phyloP scores from a whole-genome alignment of 2,797 vertebrate species.

The Cygnus olor region DNA sequence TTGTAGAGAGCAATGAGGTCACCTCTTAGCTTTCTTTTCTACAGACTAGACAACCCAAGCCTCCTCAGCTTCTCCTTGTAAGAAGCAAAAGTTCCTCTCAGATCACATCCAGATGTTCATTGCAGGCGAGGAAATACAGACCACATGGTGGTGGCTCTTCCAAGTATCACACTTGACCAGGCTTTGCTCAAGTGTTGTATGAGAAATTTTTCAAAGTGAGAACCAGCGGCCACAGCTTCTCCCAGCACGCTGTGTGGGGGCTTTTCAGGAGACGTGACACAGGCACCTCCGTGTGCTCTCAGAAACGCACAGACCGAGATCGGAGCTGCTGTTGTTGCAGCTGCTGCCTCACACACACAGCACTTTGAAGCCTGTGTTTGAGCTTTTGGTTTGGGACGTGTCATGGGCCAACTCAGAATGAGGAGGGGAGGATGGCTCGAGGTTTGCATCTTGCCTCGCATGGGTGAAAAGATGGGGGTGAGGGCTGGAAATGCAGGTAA shows the following conservation, averaged over 20 bases:
- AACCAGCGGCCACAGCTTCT: neutral
- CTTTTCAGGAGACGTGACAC: neutral
- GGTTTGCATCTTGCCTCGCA: neutral
- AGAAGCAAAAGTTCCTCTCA: neutral
- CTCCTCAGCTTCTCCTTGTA: neutral
- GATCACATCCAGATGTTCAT: neutral
- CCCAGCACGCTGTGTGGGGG: neutral
- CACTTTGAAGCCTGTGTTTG: neutral
- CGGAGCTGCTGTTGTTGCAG: neutral
- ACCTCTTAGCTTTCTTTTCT: neutral
- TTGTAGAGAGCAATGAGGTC: neutral
- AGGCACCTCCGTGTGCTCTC: neutral
- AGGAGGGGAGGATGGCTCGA: neutral
- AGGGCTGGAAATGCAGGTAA: neutral
- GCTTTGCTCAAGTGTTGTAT: neutral
- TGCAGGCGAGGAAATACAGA: neutral
- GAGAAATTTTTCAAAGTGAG: neutral
- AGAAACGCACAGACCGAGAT: neutral
- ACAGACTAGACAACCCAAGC: neutral
- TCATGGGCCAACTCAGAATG: rapidly evolving
- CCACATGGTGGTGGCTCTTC: neutral
- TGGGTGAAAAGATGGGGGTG: neutral
- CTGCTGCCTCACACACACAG: neutral
- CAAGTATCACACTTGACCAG: neutral
- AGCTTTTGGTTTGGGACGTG: neutral